A percentile compares a stretch with the other conserved stretches of the same genome.
Conservation (phyloP, 2,888 invertebrate species). For the Cataglyphis albicans region DNA sequence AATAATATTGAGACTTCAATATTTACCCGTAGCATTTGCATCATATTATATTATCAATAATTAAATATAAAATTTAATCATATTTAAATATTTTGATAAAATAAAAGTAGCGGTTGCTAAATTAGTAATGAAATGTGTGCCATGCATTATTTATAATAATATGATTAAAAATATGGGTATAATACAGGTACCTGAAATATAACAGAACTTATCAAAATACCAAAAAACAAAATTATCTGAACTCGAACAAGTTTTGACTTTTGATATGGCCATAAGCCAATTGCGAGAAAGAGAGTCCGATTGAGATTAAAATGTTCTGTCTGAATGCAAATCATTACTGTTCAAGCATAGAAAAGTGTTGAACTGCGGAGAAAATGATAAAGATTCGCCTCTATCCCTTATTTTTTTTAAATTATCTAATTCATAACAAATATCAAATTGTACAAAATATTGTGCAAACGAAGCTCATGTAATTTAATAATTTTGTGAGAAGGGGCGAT, state of each 20-base stretch:
- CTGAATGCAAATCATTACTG: not conserved
- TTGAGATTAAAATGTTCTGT: not conserved
- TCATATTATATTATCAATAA: too few species aligned
- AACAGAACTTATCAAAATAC: constrained; percentile 5
- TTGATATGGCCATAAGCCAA: constrained; percentile 18
- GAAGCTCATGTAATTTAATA: not conserved
- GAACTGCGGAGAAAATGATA: not conserved
- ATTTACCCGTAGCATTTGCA: too few species aligned
- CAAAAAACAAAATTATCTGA: not conserved
- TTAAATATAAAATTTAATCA: too few species aligned
- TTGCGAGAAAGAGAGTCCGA: not conserved
- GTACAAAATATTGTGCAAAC: not conserved
- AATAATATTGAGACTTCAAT: not conserved
- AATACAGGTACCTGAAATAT: not conserved
- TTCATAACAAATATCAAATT: too few species aligned
- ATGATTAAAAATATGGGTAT: not conserved
- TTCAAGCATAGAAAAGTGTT: not conserved
- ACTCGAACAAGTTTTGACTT: not conserved
- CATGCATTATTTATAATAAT: not conserved
- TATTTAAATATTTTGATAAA: too few species aligned
- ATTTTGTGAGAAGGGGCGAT: not conserved
- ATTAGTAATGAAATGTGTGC: too few species aligned
- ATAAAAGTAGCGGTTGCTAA: too few species aligned
- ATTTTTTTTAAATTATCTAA: not conserved
- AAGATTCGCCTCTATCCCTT: not conserved